Percentiles rank a stretch among this genome's conserved stretches.
These are phyloP conservation scores for Peromyscus attwateri DNA, from an alignment of 2,797 vertebrate genomes.

Conservation along the genomic window DNA sequence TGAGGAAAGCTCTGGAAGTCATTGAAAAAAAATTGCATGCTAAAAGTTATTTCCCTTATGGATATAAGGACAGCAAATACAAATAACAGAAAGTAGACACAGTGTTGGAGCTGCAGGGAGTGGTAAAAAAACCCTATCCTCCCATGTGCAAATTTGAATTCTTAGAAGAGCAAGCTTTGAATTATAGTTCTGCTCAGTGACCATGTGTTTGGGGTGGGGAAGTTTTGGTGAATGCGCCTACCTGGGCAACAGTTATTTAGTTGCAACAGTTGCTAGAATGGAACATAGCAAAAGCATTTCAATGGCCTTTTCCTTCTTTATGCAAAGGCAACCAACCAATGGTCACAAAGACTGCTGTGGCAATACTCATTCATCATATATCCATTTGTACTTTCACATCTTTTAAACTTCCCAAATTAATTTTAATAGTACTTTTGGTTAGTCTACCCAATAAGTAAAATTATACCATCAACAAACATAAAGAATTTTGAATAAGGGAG, in stretches of 20 bases:
- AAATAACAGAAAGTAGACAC: neutral
- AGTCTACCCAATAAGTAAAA: constrained; percentile 31
- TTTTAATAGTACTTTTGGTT: constrained; percentile 2
- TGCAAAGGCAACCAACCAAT: fast-evolving
- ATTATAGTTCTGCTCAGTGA: neutral
- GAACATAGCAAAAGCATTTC: fast-evolving
- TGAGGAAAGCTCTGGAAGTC: neutral
- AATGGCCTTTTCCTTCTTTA: neutral
- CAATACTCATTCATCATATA: neutral
- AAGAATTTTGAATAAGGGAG: neutral
- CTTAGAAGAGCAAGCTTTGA: neutral
- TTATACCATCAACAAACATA: constrained; percentile 6
- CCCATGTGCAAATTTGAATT: neutral
- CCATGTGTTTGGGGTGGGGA: neutral
- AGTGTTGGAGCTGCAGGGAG: neutral
- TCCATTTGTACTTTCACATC: neutral
- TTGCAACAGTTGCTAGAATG: neutral
- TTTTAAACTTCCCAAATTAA: neutral
- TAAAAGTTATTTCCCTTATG: neutral
- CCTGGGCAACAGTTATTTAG: neutral
- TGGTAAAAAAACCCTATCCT: neutral
- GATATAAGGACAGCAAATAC: neutral
- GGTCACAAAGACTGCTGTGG: neutral
- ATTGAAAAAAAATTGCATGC: neutral
- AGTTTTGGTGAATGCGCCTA: neutral